phyloP scores from a whole-genome alignment of 1,140 invertebrate species.

The Adelges cooleyi region DNA sequence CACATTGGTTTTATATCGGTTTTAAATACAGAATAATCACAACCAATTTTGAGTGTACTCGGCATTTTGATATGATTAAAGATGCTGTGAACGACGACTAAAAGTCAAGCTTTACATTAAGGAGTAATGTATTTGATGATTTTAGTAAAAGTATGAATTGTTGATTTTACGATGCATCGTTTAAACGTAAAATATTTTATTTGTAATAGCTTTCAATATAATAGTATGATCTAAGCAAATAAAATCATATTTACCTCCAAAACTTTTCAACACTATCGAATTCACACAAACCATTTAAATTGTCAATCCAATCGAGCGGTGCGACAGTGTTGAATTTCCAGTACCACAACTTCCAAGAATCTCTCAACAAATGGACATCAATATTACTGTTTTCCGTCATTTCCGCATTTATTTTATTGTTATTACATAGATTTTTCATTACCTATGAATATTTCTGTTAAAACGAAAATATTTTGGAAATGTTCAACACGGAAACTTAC shows the following conservation, averaged over 20 bases:
- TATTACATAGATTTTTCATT: not conserved
- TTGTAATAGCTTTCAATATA: too few relatives aligned
- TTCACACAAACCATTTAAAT: conserved; percentile 80
- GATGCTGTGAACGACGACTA: conserved; percentile 46
- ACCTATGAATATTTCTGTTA: too few relatives aligned
- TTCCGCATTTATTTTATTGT: not conserved
- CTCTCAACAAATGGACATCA: conserved; percentile 12
- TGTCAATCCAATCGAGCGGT: conserved; percentile 73
- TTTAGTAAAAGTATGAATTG: not conserved
- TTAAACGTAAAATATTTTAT: not conserved
- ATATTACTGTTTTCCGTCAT: not conserved
- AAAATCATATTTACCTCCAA: conserved; percentile 66
- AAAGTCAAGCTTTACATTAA: too few relatives aligned
- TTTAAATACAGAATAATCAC: conserved; percentile 95
- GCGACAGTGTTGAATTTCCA: conserved; percentile 62
- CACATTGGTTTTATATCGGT: conserved; percentile 94
- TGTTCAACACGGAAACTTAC: too few relatives aligned
- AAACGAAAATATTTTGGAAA: too few relatives aligned
- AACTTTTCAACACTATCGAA: conserved; percentile 98
- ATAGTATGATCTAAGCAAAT: not conserved
- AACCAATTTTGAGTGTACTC: conserved; percentile 75
- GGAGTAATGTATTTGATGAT: not conserved
- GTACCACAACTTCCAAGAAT: conserved; percentile 91
- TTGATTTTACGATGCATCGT: not conserved
- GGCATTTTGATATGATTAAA: conserved; percentile 92